Percentiles rank a stretch among this genome's conserved stretches.
Conservation (phyloP, 2,797 vertebrate genomes). For the Hoplostethus atlanticus region DNA sequence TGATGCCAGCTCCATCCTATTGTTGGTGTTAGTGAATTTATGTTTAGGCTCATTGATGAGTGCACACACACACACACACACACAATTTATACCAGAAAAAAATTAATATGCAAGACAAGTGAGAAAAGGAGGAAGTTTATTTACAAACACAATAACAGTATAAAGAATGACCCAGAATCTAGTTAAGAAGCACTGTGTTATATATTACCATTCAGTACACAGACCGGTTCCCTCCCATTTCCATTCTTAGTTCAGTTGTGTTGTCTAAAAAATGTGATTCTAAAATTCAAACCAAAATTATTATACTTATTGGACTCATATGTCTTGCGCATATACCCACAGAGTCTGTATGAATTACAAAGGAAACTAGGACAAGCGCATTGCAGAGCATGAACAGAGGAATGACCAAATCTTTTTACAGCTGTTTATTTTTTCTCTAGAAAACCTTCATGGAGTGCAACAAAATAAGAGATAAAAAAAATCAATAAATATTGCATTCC, state of each 20-base stretch:
- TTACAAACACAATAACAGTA: slow-evolving; percentile 80
- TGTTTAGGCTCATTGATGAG: not conserved
- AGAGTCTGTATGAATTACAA: slow-evolving; percentile 30
- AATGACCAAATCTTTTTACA: slow-evolving; percentile 27
- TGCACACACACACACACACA: slow-evolving; percentile 6
- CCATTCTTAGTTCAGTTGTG: slow-evolving; percentile 31
- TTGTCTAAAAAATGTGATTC: slow-evolving; percentile 40
- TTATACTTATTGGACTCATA: slow-evolving; percentile 26
- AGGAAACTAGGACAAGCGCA: slow-evolving; percentile 21
- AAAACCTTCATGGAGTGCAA: slow-evolving; percentile 8
- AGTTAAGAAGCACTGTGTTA: slow-evolving; percentile 68
- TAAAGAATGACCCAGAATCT: slow-evolving; percentile 74
- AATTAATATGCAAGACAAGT: slow-evolving; percentile 29
- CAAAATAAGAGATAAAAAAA: slow-evolving; percentile 32
- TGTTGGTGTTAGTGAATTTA: not conserved
- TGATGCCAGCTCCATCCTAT: not conserved
- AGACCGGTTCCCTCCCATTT: slow-evolving; percentile 31
- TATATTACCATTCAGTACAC: slow-evolving; percentile 34
- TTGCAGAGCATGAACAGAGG: slow-evolving; percentile 38
- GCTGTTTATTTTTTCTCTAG: slow-evolving; percentile 13
- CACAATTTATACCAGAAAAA: slow-evolving; percentile 5
- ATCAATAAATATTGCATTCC: slow-evolving; percentile 23
- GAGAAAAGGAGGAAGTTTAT: slow-evolving; percentile 84
- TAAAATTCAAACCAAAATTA: slow-evolving; percentile 10
- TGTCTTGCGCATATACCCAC: slow-evolving; percentile 16